These are phyloP conservation scores for Knipowitschia caucasica DNA, from an alignment of 2,797 vertebrate species.

Conservation along the genomic window DNA sequence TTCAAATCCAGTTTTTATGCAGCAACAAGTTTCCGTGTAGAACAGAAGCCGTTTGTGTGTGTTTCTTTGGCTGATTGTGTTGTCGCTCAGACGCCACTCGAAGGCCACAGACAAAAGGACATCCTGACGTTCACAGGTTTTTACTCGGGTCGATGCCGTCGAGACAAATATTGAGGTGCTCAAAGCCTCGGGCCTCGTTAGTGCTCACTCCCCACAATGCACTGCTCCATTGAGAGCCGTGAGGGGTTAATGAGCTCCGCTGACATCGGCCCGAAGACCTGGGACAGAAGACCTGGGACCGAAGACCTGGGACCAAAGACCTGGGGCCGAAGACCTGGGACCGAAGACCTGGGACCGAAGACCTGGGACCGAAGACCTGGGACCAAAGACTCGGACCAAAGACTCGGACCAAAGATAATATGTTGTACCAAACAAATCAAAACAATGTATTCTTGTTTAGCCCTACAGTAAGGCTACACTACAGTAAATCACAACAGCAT, in stretches of 20 bases:
- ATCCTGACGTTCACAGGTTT: conserved; percentile 2
- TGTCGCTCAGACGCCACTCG: background rate
- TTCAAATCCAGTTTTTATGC: no score
- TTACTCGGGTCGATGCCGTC: background rate
- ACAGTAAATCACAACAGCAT: no score
- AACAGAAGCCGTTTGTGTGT: no score
- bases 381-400: no score
- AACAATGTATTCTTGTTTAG: no score
- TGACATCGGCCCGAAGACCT: conserved; percentile 77
- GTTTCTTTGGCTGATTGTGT: background rate
- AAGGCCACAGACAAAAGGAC: background rate
- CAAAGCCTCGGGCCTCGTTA: conserved; percentile 68
- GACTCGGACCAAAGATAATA: no score
- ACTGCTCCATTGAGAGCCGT: conserved; percentile 86
- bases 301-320: conserved; percentile 53
- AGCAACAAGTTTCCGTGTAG: no score
- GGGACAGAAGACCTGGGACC: conserved; percentile 72
- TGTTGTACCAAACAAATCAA: no score
- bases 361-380: no score
- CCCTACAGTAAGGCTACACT: no score
- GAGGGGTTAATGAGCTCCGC: conserved; percentile 97
- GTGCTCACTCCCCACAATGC: conserved; percentile 89
- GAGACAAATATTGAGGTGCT: conserved; percentile 18
- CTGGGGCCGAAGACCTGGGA: conserved; percentile 36
- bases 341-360: background rate